A percentile compares a stretch with the other conserved stretches of the same genome.
phyloP scores from a whole-genome alignment of 1,140 invertebrate species.

The Drosophila arizonae region DNA sequence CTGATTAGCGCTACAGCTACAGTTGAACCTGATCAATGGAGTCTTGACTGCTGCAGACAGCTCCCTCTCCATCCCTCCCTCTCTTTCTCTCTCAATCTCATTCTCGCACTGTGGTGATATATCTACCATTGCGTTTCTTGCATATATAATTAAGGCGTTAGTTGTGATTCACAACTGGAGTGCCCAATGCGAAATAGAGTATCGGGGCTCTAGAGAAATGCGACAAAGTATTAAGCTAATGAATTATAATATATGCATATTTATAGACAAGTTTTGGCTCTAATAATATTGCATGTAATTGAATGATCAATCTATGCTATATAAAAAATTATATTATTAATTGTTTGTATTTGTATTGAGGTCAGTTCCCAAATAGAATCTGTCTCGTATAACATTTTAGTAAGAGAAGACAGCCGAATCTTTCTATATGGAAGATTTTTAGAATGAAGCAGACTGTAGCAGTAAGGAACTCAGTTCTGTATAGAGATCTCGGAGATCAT shows the following conservation, averaged over 20 bases:
- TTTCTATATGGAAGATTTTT: too few relatives aligned
- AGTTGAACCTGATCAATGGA: constrained; percentile 24
- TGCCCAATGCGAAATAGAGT: constrained; percentile 16
- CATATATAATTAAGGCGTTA: constrained; percentile 76
- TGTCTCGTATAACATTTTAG: too few relatives aligned
- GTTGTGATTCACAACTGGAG: constrained; percentile 2
- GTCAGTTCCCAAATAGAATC: too few relatives aligned
- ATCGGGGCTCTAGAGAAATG: not conserved
- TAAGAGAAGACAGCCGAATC: too few relatives aligned
- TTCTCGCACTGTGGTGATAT: constrained; percentile 62
- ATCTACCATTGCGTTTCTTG: constrained; percentile 67
- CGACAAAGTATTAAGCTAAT: not conserved
- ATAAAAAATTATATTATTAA: too few relatives aligned
- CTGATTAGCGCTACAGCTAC: constrained; percentile 56
- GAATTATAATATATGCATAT: not conserved
- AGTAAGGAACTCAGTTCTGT: too few relatives aligned
- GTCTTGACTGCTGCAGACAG: not conserved
- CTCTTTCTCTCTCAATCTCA: not conserved
- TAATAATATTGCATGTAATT: too few relatives aligned
- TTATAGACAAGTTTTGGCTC: too few relatives aligned
- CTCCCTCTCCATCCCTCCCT: not conserved
- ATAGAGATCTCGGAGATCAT: too few relatives aligned
- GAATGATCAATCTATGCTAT: too few relatives aligned
- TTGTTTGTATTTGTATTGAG: too few relatives aligned
- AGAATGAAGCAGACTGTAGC: too few relatives aligned